A percentile compares a stretch with the other conserved stretches of the same genome.
Evolutionary conservation across 2,113 vertebrate genomes (phyloP).

Genomic region (Microcebus murinus): DNA sequence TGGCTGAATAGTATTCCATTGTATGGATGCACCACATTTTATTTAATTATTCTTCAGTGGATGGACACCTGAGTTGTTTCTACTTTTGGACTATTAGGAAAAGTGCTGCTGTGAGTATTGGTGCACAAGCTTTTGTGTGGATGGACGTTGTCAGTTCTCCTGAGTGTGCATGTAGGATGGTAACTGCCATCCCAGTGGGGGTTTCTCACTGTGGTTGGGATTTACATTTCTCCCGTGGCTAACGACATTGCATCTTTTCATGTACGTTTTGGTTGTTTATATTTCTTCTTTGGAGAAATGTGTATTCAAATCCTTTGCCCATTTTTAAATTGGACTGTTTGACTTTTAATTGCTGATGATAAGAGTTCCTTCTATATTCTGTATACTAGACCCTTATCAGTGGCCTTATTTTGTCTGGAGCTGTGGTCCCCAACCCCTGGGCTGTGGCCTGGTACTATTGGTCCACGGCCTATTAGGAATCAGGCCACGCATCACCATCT

Average conservation of each 20-base stretch:
- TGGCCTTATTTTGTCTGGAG: not conserved
- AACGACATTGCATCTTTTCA: not conserved
- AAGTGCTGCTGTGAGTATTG: not conserved
- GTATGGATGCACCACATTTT: not conserved
- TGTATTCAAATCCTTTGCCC: not conserved
- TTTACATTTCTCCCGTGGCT: not conserved
- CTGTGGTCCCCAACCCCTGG: too few species aligned
- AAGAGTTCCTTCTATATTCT: not conserved
- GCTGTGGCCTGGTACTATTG: too few species aligned
- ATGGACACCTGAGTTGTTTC: not conserved
- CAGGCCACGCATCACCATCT: too few species aligned
- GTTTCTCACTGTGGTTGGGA: not conserved
- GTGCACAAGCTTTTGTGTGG: not conserved
- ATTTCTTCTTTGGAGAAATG: not conserved
- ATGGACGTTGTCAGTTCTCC: not conserved
- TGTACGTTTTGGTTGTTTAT: not conserved
- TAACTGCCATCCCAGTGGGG: not conserved
- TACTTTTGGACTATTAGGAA: not conserved
- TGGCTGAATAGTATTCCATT: not conserved
- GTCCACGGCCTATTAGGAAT: too few species aligned
- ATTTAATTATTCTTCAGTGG: not conserved
- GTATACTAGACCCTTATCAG: not conserved
- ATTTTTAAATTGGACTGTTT: not conserved
- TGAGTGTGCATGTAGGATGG: not conserved
- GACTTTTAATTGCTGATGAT: not conserved